Base-by-base conservation (phyloP, 2,888 invertebrate species). In the Deilephila porcellus region DNA sequence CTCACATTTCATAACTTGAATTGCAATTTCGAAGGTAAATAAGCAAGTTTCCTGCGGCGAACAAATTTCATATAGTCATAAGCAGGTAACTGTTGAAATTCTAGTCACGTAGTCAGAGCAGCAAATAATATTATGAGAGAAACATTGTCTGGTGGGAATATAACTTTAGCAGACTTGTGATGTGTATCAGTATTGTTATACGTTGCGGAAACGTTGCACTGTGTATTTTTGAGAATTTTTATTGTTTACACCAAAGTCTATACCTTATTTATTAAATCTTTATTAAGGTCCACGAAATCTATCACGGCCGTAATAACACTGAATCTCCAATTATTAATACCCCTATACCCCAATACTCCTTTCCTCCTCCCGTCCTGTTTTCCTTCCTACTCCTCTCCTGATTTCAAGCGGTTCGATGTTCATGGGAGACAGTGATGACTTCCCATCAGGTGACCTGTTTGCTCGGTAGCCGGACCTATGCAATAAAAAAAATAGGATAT, bases 41-140 rank as follows among this genome's bases (percentile, higher is more conserved):
- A 90, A 87, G 86, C 83, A 84, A 86, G 88, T 86, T 87, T 87
- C 84, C 84, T 84, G 85, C 80, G 84, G 86, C 86, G 86, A 85
- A 88, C 88, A 87, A 89, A 89, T 89, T 90, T 88, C 87, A 88
- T 88, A 87, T 88, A 87, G 85, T 82, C 85, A 85, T 87, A 85
- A 88, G 87, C 86, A 87, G 90, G 88, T 88, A 88, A 83, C 83
- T 79, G 79, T 81, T 79, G 82, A 82, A 85, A 90, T 90, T 91
- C 90, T 71, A 86, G 87, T 85, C 90, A 91, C 91, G 91, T 90
- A 82, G 81, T 79, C 80, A 76, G 85, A 86, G 86, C 83, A 88
- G 89, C 90, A 91, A 91, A 91, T 91, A 91, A 90, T 90, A 90
- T 91, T 90, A 91, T 91, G 89, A 90, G 87, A 86, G 87, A 87